phyloP scores from a whole-genome alignment of 2,797 vertebrate genomes.

The Coracias cyanogaster region DNA sequence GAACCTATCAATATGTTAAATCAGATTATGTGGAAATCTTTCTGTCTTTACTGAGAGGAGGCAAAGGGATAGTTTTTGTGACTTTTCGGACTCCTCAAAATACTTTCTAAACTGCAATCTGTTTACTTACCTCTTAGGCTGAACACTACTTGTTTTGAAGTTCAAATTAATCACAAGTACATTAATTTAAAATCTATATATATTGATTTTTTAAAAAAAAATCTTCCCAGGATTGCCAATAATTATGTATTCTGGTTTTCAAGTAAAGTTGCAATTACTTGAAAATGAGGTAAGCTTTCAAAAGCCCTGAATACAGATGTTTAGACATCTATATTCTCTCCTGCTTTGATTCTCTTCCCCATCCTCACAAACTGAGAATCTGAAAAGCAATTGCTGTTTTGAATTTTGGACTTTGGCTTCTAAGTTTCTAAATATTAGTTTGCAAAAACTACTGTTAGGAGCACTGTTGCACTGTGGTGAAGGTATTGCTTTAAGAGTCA shows the following conservation, averaged over 20 bases:
- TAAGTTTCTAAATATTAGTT: background rate
- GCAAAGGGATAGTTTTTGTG: background rate
- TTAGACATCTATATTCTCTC: background rate
- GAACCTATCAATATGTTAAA: background rate
- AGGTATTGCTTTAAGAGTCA: background rate
- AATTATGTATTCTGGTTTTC: background rate
- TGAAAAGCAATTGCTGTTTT: background rate
- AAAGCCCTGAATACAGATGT: background rate
- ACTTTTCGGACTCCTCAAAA: background rate
- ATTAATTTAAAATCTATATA: background rate
- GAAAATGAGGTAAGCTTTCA: background rate
- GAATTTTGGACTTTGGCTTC: background rate
- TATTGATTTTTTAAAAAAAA: background rate
- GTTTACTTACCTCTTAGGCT: background rate
- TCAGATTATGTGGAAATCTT: background rate
- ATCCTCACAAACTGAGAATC: background rate
- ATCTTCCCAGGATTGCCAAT: background rate
- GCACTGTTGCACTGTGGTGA: background rate
- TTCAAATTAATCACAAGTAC: background rate
- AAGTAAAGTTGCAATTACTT: background rate
- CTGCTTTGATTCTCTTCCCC: background rate
- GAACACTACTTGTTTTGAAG: background rate
- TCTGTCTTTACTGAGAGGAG: background rate
- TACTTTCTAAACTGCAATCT: background rate
- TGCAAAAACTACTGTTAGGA: background rate